These are phyloP conservation scores for Achlya flavicornis DNA, from an alignment of 2,888 invertebrate species.

Conservation along the genomic window DNA sequence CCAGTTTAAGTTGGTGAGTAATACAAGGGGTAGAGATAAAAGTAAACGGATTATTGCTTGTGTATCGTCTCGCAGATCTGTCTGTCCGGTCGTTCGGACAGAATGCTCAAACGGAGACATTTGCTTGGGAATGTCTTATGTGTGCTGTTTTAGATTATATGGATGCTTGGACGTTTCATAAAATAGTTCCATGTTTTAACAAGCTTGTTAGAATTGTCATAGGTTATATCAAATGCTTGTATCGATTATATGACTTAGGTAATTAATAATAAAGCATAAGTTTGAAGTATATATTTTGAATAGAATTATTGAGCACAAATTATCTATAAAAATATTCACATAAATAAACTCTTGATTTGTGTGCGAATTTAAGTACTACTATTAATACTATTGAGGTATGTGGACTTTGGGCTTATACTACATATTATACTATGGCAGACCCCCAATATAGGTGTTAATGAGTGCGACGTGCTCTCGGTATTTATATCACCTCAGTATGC, in stretches of 20 bases:
- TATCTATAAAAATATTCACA: no score
- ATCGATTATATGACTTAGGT: background rate
- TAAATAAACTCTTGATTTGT: no score
- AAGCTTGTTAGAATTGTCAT: background rate
- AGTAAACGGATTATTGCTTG: conserved; percentile 81
- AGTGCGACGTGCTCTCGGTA: conserved; percentile 27
- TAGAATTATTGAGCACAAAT: no score
- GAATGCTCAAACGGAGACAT: conserved; percentile 21
- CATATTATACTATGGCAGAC: background rate
- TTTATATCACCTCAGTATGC: conserved; percentile 53
- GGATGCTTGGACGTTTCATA: background rate
- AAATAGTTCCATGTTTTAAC: background rate
- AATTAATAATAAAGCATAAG: no score
- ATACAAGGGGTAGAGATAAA: conserved; percentile 76
- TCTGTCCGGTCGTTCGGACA: conserved; percentile 52
- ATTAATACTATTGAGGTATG: background rate
- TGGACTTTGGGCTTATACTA: no score
- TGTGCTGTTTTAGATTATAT: background rate
- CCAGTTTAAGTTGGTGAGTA: conserved; percentile 41
- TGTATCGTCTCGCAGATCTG: conserved; percentile 67
- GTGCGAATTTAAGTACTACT: background rate
- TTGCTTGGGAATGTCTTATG: conserved; percentile 6
- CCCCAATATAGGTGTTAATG: conserved; percentile 28
- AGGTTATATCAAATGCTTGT: background rate
- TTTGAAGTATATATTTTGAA: no score